Base-by-base conservation (phyloP, 53 echinoderm and acorn worm genomes). In the Zoroaster sp. region DNA sequence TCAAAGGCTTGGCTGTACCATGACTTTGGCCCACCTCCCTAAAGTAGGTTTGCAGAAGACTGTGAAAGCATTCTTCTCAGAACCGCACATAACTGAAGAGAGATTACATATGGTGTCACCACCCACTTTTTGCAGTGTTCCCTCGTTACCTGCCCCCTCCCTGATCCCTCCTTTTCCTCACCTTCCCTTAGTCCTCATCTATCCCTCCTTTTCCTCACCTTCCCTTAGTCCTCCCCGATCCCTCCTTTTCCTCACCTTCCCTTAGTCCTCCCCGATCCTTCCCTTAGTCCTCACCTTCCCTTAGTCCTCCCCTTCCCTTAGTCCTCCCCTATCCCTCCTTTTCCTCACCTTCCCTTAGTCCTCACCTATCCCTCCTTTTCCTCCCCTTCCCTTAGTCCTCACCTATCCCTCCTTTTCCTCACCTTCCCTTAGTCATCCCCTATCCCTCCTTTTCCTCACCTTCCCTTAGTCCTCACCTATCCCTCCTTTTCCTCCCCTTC, bases 371-470 rank as follows among this genome's bases (percentile, higher is more conserved):
- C 12, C 17, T 17, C 53, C 17, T 52, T 52, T 52, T 17, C 11
- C 11, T 17, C 11, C 17, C 12, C 17, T 52, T 17, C 17, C 17
- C 17, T 52, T 52, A 11, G 11, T 11, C 11, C 12, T 13, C 53
- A 52, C 17, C 53, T 13, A 52, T 11, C 12, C 17, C 69, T 32
- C 13, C 18, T 4, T 4, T 3, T 20, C 14, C 40, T 21, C 0
- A 2, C 7, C 2, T 40, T 74, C 2, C 20, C 74, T 1, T 35
- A 74, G 15, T 73, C 2, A 23, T 33, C 11, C 7, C 2, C 32
- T 45, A 21, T 6, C 47, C 52, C 1, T 76, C 12, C 12, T 38
- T 21, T 2, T 32, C 23, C 92, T 74, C 44, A 97, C 95, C 1
- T 43, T 73, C n/a, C 18, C 74, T 3, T 37, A 73, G 14, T 73